Evolutionary conservation across 2,888 invertebrate species (phyloP), one percentile per base, ranked within the genome.

Genomic region (Campoletis raptor): DNA sequence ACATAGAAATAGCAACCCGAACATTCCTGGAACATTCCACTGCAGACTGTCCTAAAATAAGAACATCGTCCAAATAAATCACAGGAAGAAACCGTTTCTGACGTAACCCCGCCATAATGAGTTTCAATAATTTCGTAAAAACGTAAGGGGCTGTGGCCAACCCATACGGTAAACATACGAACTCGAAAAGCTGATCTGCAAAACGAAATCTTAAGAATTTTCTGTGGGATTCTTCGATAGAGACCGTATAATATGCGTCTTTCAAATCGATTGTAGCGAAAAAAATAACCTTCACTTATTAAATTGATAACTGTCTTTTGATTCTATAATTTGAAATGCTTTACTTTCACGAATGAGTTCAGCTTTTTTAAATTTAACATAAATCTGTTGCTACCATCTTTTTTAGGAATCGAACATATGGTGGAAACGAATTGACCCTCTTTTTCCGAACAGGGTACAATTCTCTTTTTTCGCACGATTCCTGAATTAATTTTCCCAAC

Each of bases 311-410:
- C 54, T 12, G 72, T 54, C 54, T n/a, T 52, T 37, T 54, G 72
- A 9, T 73, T 57, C 15, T 74, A 37, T 0, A 57, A 8, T 24
- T 61, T 61, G 18, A 74, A 57, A 8, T 74, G 57, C 5, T 40
- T 8, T 12, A 57, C 42, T 2, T 7, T 21, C 6, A 74, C 21
- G 36, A 57, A 61, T 15, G 40, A 15, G 21, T 74, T 74, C 40
- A 74, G n/a, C 8, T 61, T 40, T 24, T 54, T 74, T 40, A 54
- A 24, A 30, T 73, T 57, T 4, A 73, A 12, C 9, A 73, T n/a
- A 18, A 54, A 54, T 37, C 73, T 8, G 21, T 73, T 73, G 37
- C 54, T 15, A n/a, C n/a, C n/a, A n/a, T n/a, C n/a, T n/a, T n/a
- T n/a, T n/a, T n/a, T n/a, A n/a, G n/a, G n/a, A n/a, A 73, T 54